Evolutionary conservation across 2,797 vertebrate species (phyloP).

Genomic region (Acropternis orthonyx): DNA sequence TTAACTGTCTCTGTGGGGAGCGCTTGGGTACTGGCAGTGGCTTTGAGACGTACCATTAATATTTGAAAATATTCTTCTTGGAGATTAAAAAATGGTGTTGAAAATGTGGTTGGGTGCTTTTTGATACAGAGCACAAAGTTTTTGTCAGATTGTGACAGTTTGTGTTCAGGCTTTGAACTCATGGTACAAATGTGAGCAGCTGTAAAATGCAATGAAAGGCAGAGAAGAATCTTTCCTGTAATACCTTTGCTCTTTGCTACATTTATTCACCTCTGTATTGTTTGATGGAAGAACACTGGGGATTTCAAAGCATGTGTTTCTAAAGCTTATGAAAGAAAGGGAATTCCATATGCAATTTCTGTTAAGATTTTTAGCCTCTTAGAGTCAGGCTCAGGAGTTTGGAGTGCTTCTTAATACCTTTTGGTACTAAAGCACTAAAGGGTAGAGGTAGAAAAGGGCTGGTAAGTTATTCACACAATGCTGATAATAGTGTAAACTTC

Average conservation of each 20-base stretch:
- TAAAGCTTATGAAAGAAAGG: conserved; percentile 11
- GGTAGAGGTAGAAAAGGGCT: neutral
- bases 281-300: neutral
- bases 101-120: neutral
- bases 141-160: neutral
- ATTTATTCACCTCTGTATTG: neutral
- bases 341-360: conserved; percentile 12
- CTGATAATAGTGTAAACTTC: neutral
- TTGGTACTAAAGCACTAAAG: neutral
- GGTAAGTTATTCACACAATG: neutral
- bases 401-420: neutral
- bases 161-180: neutral
- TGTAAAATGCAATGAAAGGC: neutral
- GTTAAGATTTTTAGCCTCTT: neutral
- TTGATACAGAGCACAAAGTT: neutral
- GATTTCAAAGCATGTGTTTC: conserved; percentile 5
- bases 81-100: neutral
- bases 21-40: neutral
- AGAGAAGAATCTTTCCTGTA: neutral
- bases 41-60: neutral
- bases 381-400: neutral
- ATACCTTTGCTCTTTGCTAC: neutral
- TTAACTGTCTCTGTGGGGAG: neutral
- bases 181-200: neutral
- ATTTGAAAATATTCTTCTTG: neutral